These are phyloP conservation scores for Agapornis canus DNA, from an alignment of 2,797 vertebrate species.

Conservation along the genomic window DNA sequence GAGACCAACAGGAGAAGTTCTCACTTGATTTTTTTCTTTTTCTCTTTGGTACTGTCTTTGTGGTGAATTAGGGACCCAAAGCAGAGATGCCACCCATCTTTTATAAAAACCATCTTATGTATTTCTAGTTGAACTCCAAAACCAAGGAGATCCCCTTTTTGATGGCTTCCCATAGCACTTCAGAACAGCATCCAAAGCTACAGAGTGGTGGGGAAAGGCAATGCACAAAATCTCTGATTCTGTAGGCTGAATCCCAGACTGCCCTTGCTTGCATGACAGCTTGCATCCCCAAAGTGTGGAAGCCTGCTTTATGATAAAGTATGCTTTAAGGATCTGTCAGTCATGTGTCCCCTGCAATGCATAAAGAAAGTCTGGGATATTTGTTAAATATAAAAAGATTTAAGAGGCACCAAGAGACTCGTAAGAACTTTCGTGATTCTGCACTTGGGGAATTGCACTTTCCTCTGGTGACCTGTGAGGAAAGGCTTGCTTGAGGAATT, in stretches of 20 bases:
- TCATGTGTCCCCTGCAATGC: not conserved
- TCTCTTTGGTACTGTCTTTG: not conserved
- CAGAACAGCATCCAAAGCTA: not conserved
- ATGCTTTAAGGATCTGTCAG: not conserved
- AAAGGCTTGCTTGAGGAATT: not conserved
- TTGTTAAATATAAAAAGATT: not conserved
- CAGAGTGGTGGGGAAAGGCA: not conserved
- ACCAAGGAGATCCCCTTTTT: not conserved
- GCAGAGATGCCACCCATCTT: not conserved
- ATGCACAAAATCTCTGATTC: not conserved
- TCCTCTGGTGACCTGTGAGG: accelerated
- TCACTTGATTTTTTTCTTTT: not conserved
- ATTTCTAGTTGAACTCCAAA: not conserved
- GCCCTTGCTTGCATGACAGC: not conserved
- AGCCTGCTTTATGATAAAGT: not conserved
- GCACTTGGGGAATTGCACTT: not conserved
- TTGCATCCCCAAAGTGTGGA: not conserved
- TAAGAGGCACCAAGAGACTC: not conserved
- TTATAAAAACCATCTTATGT: not conserved
- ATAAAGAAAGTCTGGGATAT: not conserved
- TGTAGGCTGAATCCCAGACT: not conserved
- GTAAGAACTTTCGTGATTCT: not conserved
- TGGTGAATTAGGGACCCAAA: not conserved
- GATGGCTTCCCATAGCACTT: not conserved
- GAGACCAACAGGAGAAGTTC: not conserved